Evolutionary conservation across 2,888 invertebrate species (phyloP).

Genomic region (Melangyna quadrimaculata): DNA sequence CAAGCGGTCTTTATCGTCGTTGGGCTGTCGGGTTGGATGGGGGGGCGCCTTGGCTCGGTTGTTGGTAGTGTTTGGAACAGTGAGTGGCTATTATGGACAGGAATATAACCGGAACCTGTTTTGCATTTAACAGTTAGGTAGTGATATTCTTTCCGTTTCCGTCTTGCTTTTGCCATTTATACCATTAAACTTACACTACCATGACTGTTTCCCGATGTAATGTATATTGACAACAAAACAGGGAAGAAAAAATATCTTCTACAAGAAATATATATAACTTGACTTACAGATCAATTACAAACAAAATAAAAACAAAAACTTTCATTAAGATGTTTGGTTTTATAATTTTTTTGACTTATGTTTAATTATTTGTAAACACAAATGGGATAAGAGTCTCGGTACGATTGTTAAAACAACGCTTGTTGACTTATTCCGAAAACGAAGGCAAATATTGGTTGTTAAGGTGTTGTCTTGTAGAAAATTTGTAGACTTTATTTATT

Average conservation of each 20-base stretch:
- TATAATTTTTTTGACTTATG: background rate
- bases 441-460: background rate
- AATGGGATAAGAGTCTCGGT: background rate
- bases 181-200: constrained; percentile 31
- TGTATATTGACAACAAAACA: constrained; percentile 18
- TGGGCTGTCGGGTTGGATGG: background rate
- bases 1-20: constrained; percentile 8
- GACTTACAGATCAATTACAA: background rate
- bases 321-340: background rate
- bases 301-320: background rate
- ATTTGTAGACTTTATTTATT: too few relatives aligned
- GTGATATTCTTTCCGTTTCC: constrained; percentile 29
- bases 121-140: constrained; percentile 66
- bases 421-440: background rate
- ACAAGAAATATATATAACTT: background rate
- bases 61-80: background rate
- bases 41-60: background rate
- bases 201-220: constrained; percentile 59
- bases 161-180: constrained; percentile 26
- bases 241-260: background rate
- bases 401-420: background rate
- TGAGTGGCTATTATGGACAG: constrained; percentile 39
- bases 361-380: background rate
- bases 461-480: background rate
- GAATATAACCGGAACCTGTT: constrained; percentile 63